Base-by-base conservation (phyloP, 2,113 vertebrate species). In the Aptenodytes patagonicus region DNA sequence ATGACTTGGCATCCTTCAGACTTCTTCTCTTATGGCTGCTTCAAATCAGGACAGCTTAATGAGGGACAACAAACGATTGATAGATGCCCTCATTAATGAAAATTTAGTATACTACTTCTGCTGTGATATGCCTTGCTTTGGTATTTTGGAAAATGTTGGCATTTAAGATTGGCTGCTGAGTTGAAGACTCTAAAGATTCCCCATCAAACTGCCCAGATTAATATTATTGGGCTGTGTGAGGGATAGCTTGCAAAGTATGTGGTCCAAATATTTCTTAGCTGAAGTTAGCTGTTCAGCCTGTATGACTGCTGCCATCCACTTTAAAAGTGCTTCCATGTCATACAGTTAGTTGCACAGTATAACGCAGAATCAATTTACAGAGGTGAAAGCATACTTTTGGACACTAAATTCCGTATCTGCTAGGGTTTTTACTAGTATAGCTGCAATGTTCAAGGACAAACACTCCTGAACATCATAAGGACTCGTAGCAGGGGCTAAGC, bases 41-140 rank as follows among this genome's bases (percentile, higher is more conserved):
- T 91, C 75, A 83, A 81, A 88, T 69, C 49, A 85, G 75, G 40
- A 72, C 62, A 94, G 54, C 46, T 88, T 96, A 96, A 94, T 65
- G 49, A 96, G 54, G 40, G 54, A 82, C 42, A 72, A 69, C 32
- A 82, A 85, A 57, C 0, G 7, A 54, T 22, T 73, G 75, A 90
- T 13, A 72, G 61, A 82, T 62, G 70, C 17, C n/a, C 66, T 88
- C 62, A 87, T 85, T 85, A 95, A 72, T 0, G 6, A 65, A 93
- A 93, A 93, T 93, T 71, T 57, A 94, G 57, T 72, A 47, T 22
- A 29, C 36, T 52, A 4, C 57, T 91, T 94, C 46, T 86, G 44
- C 44, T 38, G 58, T 52, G 46, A 34, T 47, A 79, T 46, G 40
- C 70, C 62, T 90, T 81, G 36, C 58, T 90, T 93, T 85, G 40